Evolutionary conservation across 2,888 invertebrate genomes (phyloP).

Genomic region (Drosophila glabriapex): DNA sequence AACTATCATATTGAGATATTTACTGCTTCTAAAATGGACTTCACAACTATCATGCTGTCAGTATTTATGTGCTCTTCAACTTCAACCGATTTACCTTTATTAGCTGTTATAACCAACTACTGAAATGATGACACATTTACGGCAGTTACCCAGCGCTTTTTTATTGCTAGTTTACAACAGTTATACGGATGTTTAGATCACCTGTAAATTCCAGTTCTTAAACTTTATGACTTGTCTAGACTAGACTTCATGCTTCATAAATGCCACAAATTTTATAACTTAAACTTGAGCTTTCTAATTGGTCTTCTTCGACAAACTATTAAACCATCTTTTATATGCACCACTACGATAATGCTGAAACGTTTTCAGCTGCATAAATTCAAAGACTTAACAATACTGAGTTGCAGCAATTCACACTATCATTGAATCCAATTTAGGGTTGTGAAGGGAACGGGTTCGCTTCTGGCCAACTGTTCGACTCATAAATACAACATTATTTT

Average conservation of each 20-base stretch:
- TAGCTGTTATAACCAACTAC: neutral
- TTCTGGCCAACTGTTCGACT: slow-evolving; percentile 61
- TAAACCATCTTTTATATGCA: slow-evolving; percentile 25
- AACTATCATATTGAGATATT: neutral
- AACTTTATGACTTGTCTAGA: slow-evolving; percentile 9
- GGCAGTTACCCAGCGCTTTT: neutral
- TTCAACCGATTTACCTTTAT: neutral
- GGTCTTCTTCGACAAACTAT: slow-evolving; percentile 20
- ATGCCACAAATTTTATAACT: neutral
- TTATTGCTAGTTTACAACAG: neutral
- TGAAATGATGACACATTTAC: neutral
- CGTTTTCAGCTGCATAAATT: slow-evolving; percentile 35
- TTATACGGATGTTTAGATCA: neutral
- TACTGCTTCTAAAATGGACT: neutral
- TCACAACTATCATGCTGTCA: neutral
- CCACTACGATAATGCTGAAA: neutral
- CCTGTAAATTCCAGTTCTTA: slow-evolving; percentile 8
- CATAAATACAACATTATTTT: slow-evolving; percentile 78
- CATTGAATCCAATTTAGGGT: slow-evolving; percentile 40
- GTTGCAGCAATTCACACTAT: slow-evolving; percentile 42
- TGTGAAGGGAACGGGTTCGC: neutral
- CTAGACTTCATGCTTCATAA: neutral
- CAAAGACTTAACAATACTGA: slow-evolving; percentile 29
- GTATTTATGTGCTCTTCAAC: neutral
- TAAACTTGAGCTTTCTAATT: slow-evolving; percentile 21